Evolutionary conservation across 2,888 invertebrate species (phyloP).

Genomic region (Synanthedon vespiformis): DNA sequence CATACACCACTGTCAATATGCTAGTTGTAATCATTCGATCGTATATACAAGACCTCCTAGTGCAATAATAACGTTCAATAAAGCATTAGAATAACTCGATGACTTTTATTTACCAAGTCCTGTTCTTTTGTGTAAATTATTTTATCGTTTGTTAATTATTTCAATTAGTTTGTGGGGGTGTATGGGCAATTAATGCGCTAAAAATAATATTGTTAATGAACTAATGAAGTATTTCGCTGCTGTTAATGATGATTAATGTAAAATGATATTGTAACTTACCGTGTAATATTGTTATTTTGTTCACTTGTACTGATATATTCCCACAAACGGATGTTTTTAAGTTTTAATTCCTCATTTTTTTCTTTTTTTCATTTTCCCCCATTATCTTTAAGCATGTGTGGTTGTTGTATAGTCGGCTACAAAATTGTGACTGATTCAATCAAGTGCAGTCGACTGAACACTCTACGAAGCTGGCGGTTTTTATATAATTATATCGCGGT

Average conservation of each 20-base stretch:
- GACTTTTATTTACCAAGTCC: constrained; percentile 64
- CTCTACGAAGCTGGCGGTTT: no score
- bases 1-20: constrained; percentile 59
- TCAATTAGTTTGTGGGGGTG: constrained; percentile 60
- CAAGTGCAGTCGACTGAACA: no score
- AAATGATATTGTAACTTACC: background rate
- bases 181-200: constrained; percentile 54
- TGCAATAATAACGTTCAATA: constrained; percentile 55
- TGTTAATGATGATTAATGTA: background rate
- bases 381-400: no score
- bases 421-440: no score
- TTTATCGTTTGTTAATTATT: constrained; percentile 35
- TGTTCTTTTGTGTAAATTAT: constrained; percentile 49
- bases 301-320: constrained; percentile 53
- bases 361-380: constrained; percentile 13
- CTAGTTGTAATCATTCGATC: constrained; percentile 11
- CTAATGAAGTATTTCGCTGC: background rate
- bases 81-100: constrained; percentile 45
- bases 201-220: constrained; percentile 2
- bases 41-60: constrained; percentile 29
- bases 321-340: constrained; percentile 49
- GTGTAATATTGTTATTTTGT: constrained; percentile 1
- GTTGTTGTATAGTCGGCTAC: no score
- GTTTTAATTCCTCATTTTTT: constrained; percentile 20
- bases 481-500: no score